Base-by-base conservation (phyloP, 2,888 invertebrate species). In the Atethmia centrago region DNA sequence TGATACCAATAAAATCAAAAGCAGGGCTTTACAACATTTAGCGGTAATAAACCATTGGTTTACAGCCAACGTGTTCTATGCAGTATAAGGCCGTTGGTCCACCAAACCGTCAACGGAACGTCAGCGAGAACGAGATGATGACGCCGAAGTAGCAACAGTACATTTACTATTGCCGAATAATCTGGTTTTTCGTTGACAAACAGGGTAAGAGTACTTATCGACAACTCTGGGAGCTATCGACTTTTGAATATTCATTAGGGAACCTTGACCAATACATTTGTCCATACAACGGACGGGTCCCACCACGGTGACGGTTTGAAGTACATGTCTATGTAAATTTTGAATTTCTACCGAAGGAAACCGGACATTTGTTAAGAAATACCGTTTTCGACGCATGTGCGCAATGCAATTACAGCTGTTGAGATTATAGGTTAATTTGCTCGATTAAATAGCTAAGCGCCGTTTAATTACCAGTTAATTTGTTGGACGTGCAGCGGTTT, bases 181-280 rank as follows among this genome's bases (percentile, higher is more conserved):
- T 36, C 36, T 36, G 5, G 36, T 36, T 36, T 36, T 7, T 36
- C 36, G 4, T 36, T 36, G 36, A 36, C 36, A 36, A 36, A 36
- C 36, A 36, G 36, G 3, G 36, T 36, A 36, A 36, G 36, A 79
- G 58, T 58, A 51, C 49, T 49, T 74, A 85, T 86, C 85, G 84
- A 88, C 88, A 86, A 85, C 86, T 79, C 88, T 85, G 81, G 86
- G 85, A 82, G 80, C 83, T 79, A 75, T 85, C 85, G 68, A 56
- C 68, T 71, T 75, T 73, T 93, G 90, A 92, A 93, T 94, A 93
- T 93, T 92, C 90, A 93, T 92, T 79, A 85, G 58, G 82, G 75
- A 89, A 90, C 93, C 94, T 93, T 94, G 93, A 91, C 92, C 92
- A 93, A 90, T 91, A 91, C 89, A 92, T 89, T 88, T 87, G 88